A percentile compares a stretch with the other conserved stretches of the same genome.
Conservation (phyloP, 2,888 invertebrate genomes). For the Lasioglossum malachurum region DNA sequence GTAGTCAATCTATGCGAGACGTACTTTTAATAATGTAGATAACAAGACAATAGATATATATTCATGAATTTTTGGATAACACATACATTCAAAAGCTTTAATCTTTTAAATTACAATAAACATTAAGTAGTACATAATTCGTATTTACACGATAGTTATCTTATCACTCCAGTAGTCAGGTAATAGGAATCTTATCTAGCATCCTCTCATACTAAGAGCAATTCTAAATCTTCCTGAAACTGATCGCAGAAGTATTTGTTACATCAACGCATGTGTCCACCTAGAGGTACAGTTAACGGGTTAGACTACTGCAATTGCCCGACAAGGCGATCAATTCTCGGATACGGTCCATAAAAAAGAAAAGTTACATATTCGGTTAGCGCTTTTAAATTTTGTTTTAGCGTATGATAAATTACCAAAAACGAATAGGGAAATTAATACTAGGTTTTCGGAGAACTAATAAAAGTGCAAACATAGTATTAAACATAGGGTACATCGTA, state of each 20-base stretch:
- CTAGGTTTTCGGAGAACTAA: background rate
- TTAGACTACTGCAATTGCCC: conserved; percentile 2
- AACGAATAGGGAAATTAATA: background rate
- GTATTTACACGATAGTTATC: conserved; percentile 79
- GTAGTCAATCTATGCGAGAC: conserved; percentile 18
- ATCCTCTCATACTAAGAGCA: conserved; percentile 51
- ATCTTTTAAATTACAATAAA: conserved; percentile 82
- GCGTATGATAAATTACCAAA: background rate
- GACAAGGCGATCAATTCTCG: too few species aligned
- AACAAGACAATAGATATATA: conserved; percentile 63
- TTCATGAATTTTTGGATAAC: conserved; percentile 59
- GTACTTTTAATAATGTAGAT: conserved; percentile 48
- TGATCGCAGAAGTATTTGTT: conserved; percentile 1
- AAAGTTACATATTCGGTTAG: background rate
- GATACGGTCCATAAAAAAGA: background rate
- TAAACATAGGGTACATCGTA: background rate
- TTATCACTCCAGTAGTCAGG: conserved; percentile 74
- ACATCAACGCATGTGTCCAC: background rate
- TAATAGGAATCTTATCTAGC: conserved; percentile 73
- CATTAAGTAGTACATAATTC: conserved; percentile 81
- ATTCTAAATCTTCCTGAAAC: conserved; percentile 63
- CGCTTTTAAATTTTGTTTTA: background rate
- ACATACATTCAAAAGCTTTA: conserved; percentile 82
- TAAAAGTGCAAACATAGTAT: background rate
- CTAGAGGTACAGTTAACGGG: background rate